Evolutionary conservation across 2,888 invertebrate genomes (phyloP).

Genomic region (Formica aserva): DNA sequence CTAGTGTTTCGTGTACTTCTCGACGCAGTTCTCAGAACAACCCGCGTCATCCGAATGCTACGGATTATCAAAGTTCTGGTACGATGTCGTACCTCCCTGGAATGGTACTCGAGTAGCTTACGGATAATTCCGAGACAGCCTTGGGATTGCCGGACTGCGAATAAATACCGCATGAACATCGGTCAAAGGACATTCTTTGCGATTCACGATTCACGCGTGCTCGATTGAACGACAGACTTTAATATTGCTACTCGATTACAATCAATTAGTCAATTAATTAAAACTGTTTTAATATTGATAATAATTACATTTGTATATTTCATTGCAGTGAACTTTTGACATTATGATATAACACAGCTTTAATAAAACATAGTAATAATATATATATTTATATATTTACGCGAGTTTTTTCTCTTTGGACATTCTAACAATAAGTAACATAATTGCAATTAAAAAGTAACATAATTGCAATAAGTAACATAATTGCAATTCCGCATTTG

Average conservation of each 20-base stretch:
- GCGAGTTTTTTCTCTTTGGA: neutral
- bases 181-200: constrained; percentile 27
- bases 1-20: constrained; percentile 47
- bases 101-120: constrained; percentile 57
- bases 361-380: neutral
- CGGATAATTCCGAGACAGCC: constrained; percentile 21
- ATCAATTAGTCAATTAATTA: neutral
- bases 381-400: neutral
- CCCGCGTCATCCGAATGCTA: constrained; percentile 56
- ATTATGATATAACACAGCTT: neutral
- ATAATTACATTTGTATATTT: neutral
- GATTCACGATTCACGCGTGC: neutral
- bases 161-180: constrained; percentile 8
- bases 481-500: constrained; percentile 36
- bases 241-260: neutral
- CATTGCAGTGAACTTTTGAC: neutral
- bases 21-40: constrained; percentile 29
- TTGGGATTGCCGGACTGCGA: constrained; percentile 37
- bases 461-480: constrained; percentile 37
- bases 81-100: constrained; percentile 47
- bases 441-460: constrained; percentile 36
- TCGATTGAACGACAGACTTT: neutral
- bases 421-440: constrained; percentile 3
- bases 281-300: neutral
- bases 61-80: constrained; percentile 65